A percentile compares a stretch with the other conserved stretches of the same genome.
Conservation (phyloP, 2,797 vertebrate species). For the Lutjanus argentimaculatus region DNA sequence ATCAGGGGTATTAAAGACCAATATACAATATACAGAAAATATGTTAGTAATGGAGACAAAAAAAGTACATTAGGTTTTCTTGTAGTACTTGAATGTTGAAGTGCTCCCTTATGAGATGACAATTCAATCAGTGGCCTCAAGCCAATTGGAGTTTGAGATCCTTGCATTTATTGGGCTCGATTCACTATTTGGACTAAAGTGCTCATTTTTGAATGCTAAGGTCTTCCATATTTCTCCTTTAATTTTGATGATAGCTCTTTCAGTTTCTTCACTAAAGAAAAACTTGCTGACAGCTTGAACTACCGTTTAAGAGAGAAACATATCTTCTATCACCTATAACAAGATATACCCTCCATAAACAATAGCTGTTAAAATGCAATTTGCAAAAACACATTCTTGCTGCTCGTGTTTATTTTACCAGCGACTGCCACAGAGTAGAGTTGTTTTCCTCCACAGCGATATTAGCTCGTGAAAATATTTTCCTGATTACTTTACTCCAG, state of each 20-base stretch:
- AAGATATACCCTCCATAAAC: slow-evolving; percentile 39
- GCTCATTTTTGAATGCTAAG: too few relatives aligned
- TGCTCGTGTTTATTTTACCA: slow-evolving; percentile 58
- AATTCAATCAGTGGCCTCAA: too few relatives aligned
- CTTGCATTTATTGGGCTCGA: too few relatives aligned
- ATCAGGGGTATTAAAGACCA: too few relatives aligned
- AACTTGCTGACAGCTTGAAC: slow-evolving; percentile 31
- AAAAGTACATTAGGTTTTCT: too few relatives aligned
- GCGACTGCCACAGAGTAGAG: slow-evolving; percentile 12
- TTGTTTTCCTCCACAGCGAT: slow-evolving; percentile 51
- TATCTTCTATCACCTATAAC: slow-evolving; percentile 47
- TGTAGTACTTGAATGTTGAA: too few relatives aligned
- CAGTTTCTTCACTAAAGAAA: slow-evolving; percentile 20
- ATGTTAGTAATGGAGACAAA: too few relatives aligned
- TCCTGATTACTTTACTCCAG: slow-evolving; percentile 64
- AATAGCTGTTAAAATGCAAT: slow-evolving; percentile 62
- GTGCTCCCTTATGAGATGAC: too few relatives aligned
- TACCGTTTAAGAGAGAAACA: slow-evolving; percentile 43
- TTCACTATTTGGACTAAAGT: too few relatives aligned
- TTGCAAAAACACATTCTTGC: slow-evolving; percentile 40
- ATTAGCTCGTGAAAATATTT: slow-evolving; percentile 72
- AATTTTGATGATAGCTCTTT: slow-evolving; percentile 46
- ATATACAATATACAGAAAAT: too few relatives aligned
- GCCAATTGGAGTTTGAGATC: too few relatives aligned
- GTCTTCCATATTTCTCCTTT: slow-evolving; percentile 1